Percentiles rank a stretch among this genome's conserved stretches.
phyloP scores from a whole-genome alignment of 1,140 invertebrate genomes.

The Trichomalopsis sarcophagae region DNA sequence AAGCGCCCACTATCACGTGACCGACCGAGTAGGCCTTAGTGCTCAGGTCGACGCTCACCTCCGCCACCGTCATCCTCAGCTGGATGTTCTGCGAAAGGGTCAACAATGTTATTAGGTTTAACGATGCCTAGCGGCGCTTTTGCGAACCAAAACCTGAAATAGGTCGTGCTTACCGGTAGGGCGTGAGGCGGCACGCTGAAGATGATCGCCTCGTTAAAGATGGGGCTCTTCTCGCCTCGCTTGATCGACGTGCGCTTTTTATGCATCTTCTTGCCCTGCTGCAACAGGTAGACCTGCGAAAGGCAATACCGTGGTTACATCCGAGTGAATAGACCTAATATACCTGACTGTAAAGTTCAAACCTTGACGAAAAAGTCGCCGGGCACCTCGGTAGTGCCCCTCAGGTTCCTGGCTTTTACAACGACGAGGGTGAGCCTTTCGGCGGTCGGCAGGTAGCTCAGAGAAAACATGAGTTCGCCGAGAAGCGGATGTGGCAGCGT shows the following conservation, averaged over 20 bases:
- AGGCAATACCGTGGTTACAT: too few relatives aligned
- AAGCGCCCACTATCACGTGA: slow-evolving; percentile 83
- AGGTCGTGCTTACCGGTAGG: slow-evolving; percentile 74
- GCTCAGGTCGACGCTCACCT: slow-evolving; percentile 69
- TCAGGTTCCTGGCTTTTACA: slow-evolving; percentile 77
- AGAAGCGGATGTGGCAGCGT: slow-evolving; percentile 78
- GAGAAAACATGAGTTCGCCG: slow-evolving; percentile 77
- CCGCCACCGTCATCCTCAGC: slow-evolving; percentile 81
- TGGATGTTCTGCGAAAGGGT: slow-evolving; percentile 79
- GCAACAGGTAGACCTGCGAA: slow-evolving; percentile 82
- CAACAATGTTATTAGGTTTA: background rate
- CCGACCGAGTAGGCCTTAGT: slow-evolving; percentile 78
- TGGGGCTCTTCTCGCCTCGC: slow-evolving; percentile 81
- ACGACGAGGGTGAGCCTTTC: slow-evolving; percentile 78
- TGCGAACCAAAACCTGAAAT: too few relatives aligned
- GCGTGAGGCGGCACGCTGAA: slow-evolving; percentile 83
- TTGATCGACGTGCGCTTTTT: slow-evolving; percentile 86
- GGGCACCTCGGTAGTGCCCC: slow-evolving; percentile 60
- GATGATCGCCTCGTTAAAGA: slow-evolving; percentile 88
- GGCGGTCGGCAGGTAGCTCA: slow-evolving; percentile 78
- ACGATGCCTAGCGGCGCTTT: background rate
- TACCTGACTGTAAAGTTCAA: slow-evolving; percentile 16
- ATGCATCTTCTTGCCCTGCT: slow-evolving; percentile 85
- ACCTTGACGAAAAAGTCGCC: slow-evolving; percentile 73
- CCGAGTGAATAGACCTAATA: background rate